Conservation (phyloP, 2,797 vertebrate species). For the Chromobotia macracanthus region DNA sequence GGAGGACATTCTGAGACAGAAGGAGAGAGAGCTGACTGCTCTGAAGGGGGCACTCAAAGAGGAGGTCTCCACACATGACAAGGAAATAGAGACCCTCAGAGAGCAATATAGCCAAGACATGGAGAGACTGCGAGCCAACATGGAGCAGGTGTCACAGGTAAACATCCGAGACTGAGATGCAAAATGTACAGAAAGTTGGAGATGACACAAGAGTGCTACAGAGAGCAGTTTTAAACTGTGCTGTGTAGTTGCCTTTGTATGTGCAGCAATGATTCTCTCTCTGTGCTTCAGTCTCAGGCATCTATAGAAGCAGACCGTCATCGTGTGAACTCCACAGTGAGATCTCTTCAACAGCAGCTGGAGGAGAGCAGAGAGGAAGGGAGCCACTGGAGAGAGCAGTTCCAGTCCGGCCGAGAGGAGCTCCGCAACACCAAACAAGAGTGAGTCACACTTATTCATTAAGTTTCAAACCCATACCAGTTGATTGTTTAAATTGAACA, state of each 20-base stretch:
- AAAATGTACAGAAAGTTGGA: not conserved
- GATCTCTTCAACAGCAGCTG: slow-evolving; percentile 86
- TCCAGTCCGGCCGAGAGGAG: slow-evolving; percentile 88
- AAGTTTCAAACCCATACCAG: not conserved
- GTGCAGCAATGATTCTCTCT: not conserved
- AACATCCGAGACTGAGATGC: not conserved
- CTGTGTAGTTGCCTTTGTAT: slow-evolving; percentile 6
- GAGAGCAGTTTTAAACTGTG: not conserved
- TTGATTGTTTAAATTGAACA: not conserved
- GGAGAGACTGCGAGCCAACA: slow-evolving; percentile 86
- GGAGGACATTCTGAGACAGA: slow-evolving; percentile 85
- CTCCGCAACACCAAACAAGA: slow-evolving; percentile 86
- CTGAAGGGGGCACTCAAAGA: slow-evolving; percentile 93
- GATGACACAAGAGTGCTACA: not conserved
- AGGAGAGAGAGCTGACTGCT: slow-evolving; percentile 89
- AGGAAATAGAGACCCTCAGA: slow-evolving; percentile 84
- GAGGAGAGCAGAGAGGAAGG: slow-evolving; percentile 90
- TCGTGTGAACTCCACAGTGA: slow-evolving; percentile 82
- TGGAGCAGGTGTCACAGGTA: slow-evolving; percentile 91
- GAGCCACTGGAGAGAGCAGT: slow-evolving; percentile 91
- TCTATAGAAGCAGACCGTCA: slow-evolving; percentile 86
- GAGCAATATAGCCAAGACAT: slow-evolving; percentile 87
- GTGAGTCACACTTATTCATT: slow-evolving; percentile 70
- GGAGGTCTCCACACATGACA: slow-evolving; percentile 89
- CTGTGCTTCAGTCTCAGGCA: slow-evolving; percentile 81